A percentile compares a stretch with the other conserved stretches of the same genome.
phyloP scores from a whole-genome alignment of 2,888 invertebrate genomes.

The Nezara viridula region DNA sequence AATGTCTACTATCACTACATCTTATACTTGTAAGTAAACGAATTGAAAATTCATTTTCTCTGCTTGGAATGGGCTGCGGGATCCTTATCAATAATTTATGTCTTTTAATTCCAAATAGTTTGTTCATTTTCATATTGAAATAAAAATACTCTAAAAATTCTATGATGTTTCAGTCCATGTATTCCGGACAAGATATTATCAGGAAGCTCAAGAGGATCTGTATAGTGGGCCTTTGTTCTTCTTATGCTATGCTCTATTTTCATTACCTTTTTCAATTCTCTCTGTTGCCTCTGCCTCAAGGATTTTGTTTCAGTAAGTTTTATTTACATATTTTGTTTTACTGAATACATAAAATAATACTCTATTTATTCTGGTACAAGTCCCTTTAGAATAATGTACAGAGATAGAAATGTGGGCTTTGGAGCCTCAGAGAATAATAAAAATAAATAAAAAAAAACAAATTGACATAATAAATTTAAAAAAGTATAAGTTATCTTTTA shows the following conservation, averaged over 20 bases:
- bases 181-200: conserved; percentile 91
- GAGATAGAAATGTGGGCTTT: too few species aligned
- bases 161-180: conserved; percentile 77
- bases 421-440: too few species aligned
- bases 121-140: not conserved
- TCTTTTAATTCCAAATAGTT: not conserved
- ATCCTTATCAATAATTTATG: not conserved
- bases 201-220: conserved; percentile 89
- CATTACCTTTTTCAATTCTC: conserved; percentile 85
- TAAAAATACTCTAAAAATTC: not conserved
- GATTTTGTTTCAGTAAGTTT: conserved; percentile 68
- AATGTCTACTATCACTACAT: conserved; percentile 78
- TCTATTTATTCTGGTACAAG: too few species aligned
- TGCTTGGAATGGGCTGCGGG: conserved; percentile 41
- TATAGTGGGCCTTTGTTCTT: conserved; percentile 90
- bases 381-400: too few species aligned
- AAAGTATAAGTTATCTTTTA: too few species aligned
- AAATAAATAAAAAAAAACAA: too few species aligned
- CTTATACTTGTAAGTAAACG: conserved; percentile 76
- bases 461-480: too few species aligned
- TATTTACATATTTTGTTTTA: not conserved
- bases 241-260: conserved; percentile 84
- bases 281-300: conserved; percentile 77
- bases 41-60: not conserved
- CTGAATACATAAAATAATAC: too few species aligned